Conservation (phyloP, 2,113 vertebrate genomes). For the Apodemus speciosus region DNA sequence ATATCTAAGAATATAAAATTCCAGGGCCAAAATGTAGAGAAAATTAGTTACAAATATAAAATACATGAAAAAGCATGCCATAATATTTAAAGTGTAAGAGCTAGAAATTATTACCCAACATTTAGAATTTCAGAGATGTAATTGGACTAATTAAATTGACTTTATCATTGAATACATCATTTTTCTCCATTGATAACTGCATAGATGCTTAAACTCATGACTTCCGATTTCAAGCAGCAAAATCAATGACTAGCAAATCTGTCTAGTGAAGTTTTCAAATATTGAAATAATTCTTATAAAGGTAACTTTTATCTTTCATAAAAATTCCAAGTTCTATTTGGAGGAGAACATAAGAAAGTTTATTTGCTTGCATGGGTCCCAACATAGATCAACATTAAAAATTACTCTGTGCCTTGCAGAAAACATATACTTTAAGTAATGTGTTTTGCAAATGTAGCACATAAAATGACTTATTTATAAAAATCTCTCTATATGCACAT, state of each 20-base stretch:
- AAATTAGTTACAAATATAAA: background rate
- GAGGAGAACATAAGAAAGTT: background rate
- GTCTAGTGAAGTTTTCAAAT: background rate
- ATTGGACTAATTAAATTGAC: background rate
- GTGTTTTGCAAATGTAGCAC: background rate
- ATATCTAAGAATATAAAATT: background rate
- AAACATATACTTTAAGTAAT: background rate
- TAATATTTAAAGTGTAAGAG: background rate
- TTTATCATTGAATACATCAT: background rate
- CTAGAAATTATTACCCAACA: background rate
- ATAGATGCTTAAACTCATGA: background rate
- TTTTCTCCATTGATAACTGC: background rate
- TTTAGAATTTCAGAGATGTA: background rate
- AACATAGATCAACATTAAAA: background rate
- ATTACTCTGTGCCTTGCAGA: background rate
- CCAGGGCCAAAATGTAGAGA: background rate
- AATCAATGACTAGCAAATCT: background rate
- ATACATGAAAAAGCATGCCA: background rate
- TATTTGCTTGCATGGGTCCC: background rate
- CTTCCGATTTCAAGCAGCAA: background rate
- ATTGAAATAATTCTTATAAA: background rate
- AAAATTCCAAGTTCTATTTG: background rate
- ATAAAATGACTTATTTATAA: background rate
- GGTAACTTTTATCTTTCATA: background rate
- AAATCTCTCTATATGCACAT: background rate